Conservation (phyloP, 2,797 vertebrate species). For the Euthynnus affinis region DNA sequence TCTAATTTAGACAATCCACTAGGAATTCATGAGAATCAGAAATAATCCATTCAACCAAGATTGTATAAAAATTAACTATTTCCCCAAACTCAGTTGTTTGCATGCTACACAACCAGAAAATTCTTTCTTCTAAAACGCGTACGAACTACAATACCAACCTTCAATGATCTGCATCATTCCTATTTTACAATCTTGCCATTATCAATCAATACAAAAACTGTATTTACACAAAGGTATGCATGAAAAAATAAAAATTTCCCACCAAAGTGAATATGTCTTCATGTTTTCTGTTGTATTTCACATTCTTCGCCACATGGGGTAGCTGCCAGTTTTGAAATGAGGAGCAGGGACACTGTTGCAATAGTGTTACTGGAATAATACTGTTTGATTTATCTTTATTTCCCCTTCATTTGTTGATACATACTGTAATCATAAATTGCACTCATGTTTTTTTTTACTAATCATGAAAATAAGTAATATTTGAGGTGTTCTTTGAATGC, state of each 20-base stretch:
- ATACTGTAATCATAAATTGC: conserved; percentile 19
- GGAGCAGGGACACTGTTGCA: conserved; percentile 25
- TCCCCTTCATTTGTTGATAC: conserved; percentile 16
- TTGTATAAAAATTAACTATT: background rate
- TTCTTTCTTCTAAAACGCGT: conserved; percentile 14
- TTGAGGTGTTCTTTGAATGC: conserved; percentile 26
- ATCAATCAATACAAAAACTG: conserved; percentile 21
- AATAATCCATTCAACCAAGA: too few species aligned
- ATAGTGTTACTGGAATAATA: conserved; percentile 21
- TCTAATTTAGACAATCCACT: background rate
- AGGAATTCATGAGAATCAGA: conserved; percentile 1
- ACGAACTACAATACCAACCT: conserved; percentile 29
- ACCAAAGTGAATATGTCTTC: conserved; percentile 33
- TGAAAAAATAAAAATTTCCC: conserved; percentile 33
- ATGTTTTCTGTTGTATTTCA: conserved; percentile 53
- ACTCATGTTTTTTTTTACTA: conserved; percentile 15
- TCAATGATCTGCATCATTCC: conserved; percentile 8
- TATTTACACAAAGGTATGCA: conserved; percentile 40
- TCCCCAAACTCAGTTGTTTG: conserved; percentile 10
- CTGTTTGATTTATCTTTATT: conserved; percentile 28
- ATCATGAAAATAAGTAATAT: conserved; percentile 25
- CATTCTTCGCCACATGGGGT: conserved; percentile 71
- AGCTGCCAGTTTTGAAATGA: conserved; percentile 78
- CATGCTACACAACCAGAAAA: conserved; percentile 15
- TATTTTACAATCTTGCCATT: conserved; percentile 31